These are phyloP conservation scores for Laticauda colubrina DNA, from an alignment of 2,113 vertebrate genomes.

Conservation along the genomic window DNA sequence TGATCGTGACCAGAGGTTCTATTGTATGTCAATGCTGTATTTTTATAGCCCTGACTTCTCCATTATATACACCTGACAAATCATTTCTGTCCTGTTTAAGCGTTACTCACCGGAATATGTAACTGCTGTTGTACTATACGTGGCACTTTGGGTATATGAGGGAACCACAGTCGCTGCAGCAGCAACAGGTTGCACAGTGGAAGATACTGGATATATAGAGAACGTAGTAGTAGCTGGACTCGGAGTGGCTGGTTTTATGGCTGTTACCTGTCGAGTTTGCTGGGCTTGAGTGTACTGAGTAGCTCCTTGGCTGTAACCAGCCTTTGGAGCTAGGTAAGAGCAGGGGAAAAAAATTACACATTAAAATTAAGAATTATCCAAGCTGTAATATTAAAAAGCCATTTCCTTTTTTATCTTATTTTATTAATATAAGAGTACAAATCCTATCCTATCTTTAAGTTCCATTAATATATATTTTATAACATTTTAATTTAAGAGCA, in stretches of 20 bases:
- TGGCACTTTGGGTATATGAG: slow-evolving; percentile 94
- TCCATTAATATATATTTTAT: not conserved
- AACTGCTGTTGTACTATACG: slow-evolving; percentile 95
- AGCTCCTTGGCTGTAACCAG: slow-evolving; percentile 91
- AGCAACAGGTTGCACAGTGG: slow-evolving; percentile 90
- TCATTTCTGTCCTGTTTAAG: not conserved
- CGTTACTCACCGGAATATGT: slow-evolving; percentile 88
- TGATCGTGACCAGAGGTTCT: too few relatives aligned
- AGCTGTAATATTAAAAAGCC: not conserved
- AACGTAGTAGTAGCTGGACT: slow-evolving; percentile 93
- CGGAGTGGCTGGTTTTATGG: slow-evolving; percentile 94
- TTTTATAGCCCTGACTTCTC: not conserved
- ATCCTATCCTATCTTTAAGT: not conserved
- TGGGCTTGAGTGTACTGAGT: slow-evolving; percentile 95
- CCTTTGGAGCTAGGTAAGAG: slow-evolving; percentile 82
- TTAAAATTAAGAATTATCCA: not conserved
- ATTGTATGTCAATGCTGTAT: not conserved
- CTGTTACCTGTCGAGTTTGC: slow-evolving; percentile 94
- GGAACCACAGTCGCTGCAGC: slow-evolving; percentile 91
- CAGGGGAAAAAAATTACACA: slow-evolving; percentile 24
- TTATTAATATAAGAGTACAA: not conserved
- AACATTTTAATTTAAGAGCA: not conserved
- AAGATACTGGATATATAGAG: slow-evolving; percentile 96
- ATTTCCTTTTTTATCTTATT: not conserved
- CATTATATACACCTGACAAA: not conserved